Conservation (phyloP, 2,888 invertebrate genomes). For the Sacculina carcini region DNA sequence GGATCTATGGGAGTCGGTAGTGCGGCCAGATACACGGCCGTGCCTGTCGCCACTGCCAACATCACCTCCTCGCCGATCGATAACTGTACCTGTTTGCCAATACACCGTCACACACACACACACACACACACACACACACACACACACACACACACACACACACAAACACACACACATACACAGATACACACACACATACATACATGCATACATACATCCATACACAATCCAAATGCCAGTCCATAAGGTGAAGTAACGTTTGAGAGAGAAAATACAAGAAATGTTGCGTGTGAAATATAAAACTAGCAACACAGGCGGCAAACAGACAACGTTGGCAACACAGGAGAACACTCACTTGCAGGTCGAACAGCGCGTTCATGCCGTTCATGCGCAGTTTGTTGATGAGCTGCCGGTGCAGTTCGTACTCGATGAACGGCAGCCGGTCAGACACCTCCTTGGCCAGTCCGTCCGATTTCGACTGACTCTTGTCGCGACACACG, state of each 20-base stretch:
- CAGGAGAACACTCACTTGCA: slow-evolving; percentile 29
- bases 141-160: not conserved
- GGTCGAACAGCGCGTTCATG: slow-evolving; percentile 76
- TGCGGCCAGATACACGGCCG: slow-evolving; percentile 49
- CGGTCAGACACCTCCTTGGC: slow-evolving; percentile 86
- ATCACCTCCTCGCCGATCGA: slow-evolving; percentile 66
- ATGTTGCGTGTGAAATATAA: too few species aligned
- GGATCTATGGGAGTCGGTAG: slow-evolving; percentile 48
- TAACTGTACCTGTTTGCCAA: slow-evolving; percentile 38
- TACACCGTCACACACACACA: not conserved
- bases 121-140: not conserved
- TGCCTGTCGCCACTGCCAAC: slow-evolving; percentile 64
- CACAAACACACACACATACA: too few species aligned
- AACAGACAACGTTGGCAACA: not conserved
- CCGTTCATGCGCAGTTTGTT: slow-evolving; percentile 74
- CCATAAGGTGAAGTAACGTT: too few species aligned
- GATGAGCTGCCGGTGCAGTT: slow-evolving; percentile 63
- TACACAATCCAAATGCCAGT: too few species aligned
- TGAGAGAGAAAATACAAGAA: too few species aligned
- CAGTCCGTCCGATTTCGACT: slow-evolving; percentile 22
- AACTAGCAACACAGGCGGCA: too few species aligned
- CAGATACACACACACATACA: too few species aligned
- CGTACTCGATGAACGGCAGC: slow-evolving; percentile 83
- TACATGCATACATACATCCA: too few species aligned
- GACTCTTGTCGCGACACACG: slow-evolving; percentile 18